Percentiles rank a stretch among this genome's conserved stretches.
phyloP scores from a whole-genome alignment of 2,888 invertebrate genomes.

The Notodonta dromedarius region DNA sequence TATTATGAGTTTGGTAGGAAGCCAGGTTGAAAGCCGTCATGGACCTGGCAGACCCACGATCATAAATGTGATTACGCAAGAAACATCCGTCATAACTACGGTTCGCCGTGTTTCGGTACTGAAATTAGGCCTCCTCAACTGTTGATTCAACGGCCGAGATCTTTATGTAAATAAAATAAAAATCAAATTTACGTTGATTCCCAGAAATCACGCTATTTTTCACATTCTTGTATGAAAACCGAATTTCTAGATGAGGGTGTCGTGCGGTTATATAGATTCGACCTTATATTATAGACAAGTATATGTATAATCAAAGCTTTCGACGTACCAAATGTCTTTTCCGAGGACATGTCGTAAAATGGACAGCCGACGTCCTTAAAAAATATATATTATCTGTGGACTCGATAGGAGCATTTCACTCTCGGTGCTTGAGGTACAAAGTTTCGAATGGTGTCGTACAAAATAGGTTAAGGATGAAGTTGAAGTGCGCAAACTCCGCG shows the following conservation, averaged over 20 bases:
- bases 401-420: constrained; percentile 45
- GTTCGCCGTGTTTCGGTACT: neutral
- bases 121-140: constrained; percentile 4
- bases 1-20: constrained; percentile 4
- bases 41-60: neutral
- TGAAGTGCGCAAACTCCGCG: constrained; percentile 59
- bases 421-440: constrained; percentile 26
- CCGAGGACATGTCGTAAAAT: constrained; percentile 42
- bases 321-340: constrained; percentile 31
- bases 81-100: neutral
- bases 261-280: constrained; percentile 1
- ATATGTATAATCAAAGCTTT: too few relatives aligned
- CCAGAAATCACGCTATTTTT: constrained; percentile 17
- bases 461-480: constrained; percentile 57
- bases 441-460: constrained; percentile 50
- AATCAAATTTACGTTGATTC: constrained; percentile 3
- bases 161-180: constrained; percentile 3
- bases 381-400: constrained; percentile 47
- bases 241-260: neutral
- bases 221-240: neutral
- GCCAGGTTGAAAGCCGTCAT: neutral
- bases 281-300: too few relatives aligned
- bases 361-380: constrained; percentile 40
- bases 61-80: constrained; percentile 1
- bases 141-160: constrained; percentile 3